These are phyloP conservation scores for Ptilodon capucinus DNA, from an alignment of 2,888 invertebrate genomes.

Conservation along the genomic window DNA sequence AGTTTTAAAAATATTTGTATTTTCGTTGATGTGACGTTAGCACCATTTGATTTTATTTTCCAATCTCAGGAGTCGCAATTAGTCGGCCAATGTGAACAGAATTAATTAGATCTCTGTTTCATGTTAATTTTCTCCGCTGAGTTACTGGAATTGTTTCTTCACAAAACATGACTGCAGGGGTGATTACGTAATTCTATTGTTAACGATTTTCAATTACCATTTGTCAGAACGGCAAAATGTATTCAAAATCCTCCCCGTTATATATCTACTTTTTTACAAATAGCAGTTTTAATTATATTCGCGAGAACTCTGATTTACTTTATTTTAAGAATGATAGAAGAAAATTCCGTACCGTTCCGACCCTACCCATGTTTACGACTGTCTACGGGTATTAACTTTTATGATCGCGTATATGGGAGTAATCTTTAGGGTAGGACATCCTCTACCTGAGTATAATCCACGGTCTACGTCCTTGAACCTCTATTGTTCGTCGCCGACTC, in stretches of 20 bases:
- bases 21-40: background rate
- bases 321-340: slow-evolving; percentile 6
- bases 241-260: no score
- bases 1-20: background rate
- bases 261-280: no score
- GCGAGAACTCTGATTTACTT: slow-evolving; percentile 1
- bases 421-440: slow-evolving; percentile 15
- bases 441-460: slow-evolving; percentile 17
- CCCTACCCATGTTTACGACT: slow-evolving; percentile 15
- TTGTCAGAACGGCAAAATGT: no score
- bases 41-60: background rate
- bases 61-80: background rate
- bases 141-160: background rate
- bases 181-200: no score
- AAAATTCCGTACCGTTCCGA: slow-evolving; percentile 8
- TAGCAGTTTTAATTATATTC: slow-evolving; percentile 2
- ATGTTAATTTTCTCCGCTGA: background rate
- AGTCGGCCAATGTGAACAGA: background rate
- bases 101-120: background rate
- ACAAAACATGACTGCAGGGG: background rate
- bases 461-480: slow-evolving; percentile 27
- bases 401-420: slow-evolving; percentile 18
- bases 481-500: slow-evolving; percentile 18
- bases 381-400: slow-evolving; percentile 22
- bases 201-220: no score